phyloP scores from a whole-genome alignment of 1,140 invertebrate genomes.

The Pachyrhynchus sulphureomaculatus region DNA sequence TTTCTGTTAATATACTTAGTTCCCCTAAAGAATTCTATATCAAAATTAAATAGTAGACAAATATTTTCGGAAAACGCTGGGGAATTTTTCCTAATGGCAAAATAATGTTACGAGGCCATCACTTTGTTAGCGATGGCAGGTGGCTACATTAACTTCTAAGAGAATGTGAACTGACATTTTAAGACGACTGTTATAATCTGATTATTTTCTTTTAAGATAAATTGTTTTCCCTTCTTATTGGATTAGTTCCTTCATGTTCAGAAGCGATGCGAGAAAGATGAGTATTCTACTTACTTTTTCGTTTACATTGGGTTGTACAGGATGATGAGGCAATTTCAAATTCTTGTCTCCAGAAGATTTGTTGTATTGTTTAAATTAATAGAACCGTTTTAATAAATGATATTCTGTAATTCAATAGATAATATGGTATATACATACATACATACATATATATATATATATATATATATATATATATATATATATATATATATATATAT shows the following conservation, averaged over 20 bases:
- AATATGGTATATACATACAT: too few relatives aligned
- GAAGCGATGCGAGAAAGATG: not conserved
- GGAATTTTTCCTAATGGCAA: constrained; percentile 23
- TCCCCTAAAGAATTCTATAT: not conserved
- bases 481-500: too few relatives aligned
- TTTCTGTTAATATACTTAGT: not conserved
- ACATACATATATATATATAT: too few relatives aligned
- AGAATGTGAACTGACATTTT: constrained; percentile 19
- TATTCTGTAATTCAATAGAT: too few relatives aligned
- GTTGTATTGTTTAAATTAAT: too few relatives aligned
- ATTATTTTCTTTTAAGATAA: constrained; percentile 23
- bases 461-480: too few relatives aligned
- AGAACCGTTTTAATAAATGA: too few relatives aligned
- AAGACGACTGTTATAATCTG: constrained; percentile 24
- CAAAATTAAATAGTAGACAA: constrained; percentile 7
- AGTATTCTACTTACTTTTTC: not conserved
- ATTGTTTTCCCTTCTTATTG: constrained; percentile 21
- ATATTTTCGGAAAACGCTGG: constrained; percentile 11
- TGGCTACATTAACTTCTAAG: constrained; percentile 17
- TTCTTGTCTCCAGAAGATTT: too few relatives aligned
- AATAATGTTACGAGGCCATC: constrained; percentile 16
- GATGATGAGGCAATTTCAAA: too few relatives aligned
- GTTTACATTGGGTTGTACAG: not conserved
- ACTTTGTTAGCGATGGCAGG: constrained; percentile 21
- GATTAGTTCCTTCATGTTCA: constrained; percentile 10